Conservation (phyloP, 2,797 vertebrate species). For the Rhinophrynus dorsalis region DNA sequence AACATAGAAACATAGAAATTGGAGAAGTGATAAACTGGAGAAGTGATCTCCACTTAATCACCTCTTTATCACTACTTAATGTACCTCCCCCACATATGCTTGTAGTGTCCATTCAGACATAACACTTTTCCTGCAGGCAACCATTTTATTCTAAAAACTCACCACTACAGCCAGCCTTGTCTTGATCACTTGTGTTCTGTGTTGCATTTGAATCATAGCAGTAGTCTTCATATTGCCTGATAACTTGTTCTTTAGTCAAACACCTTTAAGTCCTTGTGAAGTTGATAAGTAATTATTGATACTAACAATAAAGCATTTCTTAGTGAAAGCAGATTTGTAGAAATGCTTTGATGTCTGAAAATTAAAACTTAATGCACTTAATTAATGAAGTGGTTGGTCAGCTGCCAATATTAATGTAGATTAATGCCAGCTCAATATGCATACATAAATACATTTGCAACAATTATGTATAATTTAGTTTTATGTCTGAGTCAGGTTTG, state of each 20-base stretch:
- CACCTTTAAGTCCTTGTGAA: background rate
- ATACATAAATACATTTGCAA: constrained; percentile 35
- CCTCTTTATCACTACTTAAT: too few species aligned
- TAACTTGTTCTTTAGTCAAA: background rate
- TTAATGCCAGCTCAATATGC: constrained; percentile 24
- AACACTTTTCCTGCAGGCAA: too few species aligned
- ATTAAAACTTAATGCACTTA: constrained; percentile 20
- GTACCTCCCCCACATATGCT: too few species aligned
- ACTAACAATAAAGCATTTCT: background rate
- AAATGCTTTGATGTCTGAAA: constrained; percentile 17
- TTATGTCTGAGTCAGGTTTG: constrained; percentile 54
- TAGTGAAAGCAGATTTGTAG: background rate
- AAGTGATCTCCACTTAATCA: too few species aligned
- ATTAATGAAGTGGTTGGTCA: constrained; percentile 26
- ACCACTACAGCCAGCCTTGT: too few species aligned
- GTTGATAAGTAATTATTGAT: background rate
- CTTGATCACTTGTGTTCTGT: too few species aligned
- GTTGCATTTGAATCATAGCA: too few species aligned
- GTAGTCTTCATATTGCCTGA: background rate
- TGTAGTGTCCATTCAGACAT: too few species aligned
- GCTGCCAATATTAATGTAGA: constrained; percentile 35
- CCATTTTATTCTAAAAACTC: too few species aligned
- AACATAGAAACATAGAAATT: too few species aligned
- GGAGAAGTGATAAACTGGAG: too few species aligned
- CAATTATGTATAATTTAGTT: constrained; percentile 39